Evolutionary conservation across 64 coral and sea anemone genomes (phyloP), one percentile per base, ranked within the genome.

Genomic region (Montipora sp.): DNA sequence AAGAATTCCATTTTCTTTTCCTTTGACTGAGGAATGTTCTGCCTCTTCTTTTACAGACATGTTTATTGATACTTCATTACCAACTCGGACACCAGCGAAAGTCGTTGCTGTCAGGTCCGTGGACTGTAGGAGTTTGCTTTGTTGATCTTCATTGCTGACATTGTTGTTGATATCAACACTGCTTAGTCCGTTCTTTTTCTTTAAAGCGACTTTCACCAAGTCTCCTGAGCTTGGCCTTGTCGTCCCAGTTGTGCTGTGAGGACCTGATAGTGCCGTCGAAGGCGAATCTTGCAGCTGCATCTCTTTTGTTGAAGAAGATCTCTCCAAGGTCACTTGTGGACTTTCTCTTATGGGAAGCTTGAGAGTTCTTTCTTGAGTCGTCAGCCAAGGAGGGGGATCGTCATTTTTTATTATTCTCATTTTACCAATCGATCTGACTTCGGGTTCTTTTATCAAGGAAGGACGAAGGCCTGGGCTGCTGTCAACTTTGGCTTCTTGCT

Each of bases 361-460:
- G 19, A 58, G 79, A 59, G 80, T 61, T 60, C 14, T 82, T 36
- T 82, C 57, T 22, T 12, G 53, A 65, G 22, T 60, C 12, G 7
- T 57, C 10, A 59, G 11, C 58, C 10, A 60, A 82, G 53, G 1
- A 15, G 61, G 63, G 14, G 65, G 18, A 3, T 71, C 61, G 45
- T 47, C 46, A 68, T 71, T 45, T 47, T 67, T 83, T 3, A 85
- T 18, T 43, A 71, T 48, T 46, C 47, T 85, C 63, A 85, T 50
- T 85, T 85, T 85, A 6, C 82, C 82, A 48, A 85, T 71, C 7
- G 82, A 48, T 66, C 45, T 20, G 45, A 71, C 82, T 12, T 49
- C 63, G 16, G 82, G 19, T 22, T 47, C 46, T 16, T 20, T 48
- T 22, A 47, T 70, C 1, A 71, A 20, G 0, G 82, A 71, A 5